Percentiles rank a stretch among this genome's conserved stretches.
Evolutionary conservation across 2,113 vertebrate species (phyloP).

Genomic region (Parotia lawesii): DNA sequence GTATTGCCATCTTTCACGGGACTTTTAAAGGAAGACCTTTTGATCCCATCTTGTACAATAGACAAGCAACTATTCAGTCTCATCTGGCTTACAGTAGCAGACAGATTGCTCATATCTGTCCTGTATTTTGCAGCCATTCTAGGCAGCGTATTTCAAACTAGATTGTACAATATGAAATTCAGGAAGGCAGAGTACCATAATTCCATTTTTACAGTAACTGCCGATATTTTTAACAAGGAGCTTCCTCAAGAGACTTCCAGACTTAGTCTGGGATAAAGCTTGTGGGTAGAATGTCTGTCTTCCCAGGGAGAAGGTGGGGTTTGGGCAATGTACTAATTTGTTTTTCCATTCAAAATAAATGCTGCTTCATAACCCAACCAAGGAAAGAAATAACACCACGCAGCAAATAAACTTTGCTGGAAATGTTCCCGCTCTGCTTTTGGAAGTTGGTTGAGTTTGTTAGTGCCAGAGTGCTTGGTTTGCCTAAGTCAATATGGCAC

Average conservation of each 20-base stretch:
- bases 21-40: neutral
- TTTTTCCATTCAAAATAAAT: neutral
- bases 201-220: neutral
- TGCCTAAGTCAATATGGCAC: neutral
- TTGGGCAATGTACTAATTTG: neutral
- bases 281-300: neutral
- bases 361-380: neutral
- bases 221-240: neutral
- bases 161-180: neutral
- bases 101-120: neutral
- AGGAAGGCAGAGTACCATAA: neutral
- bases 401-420: neutral
- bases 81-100: neutral
- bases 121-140: neutral
- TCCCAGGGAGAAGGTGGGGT: neutral
- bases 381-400: neutral
- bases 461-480: neutral
- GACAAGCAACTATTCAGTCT: neutral
- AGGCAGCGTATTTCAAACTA: neutral
- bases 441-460: neutral
- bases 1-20: neutral
- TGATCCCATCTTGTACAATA: neutral
- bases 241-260: neutral
- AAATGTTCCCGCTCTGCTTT: neutral
- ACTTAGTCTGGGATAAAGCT: neutral